phyloP scores from a whole-genome alignment of 2,113 vertebrate genomes.

The Elgaria multicarinata region DNA sequence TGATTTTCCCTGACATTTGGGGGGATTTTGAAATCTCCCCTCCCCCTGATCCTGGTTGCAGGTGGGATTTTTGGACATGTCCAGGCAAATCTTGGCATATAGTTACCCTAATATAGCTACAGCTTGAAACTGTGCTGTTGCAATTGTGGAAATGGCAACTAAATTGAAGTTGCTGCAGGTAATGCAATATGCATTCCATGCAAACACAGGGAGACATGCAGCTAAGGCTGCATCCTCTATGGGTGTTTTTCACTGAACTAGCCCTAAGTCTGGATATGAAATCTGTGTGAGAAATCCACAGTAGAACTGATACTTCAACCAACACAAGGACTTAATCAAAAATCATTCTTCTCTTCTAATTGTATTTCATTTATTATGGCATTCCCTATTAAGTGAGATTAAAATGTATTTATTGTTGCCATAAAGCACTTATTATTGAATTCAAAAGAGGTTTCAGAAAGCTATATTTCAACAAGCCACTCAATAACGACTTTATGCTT shows the following conservation, averaged over 20 bases:
- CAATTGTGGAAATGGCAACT: neutral
- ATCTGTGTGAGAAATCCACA: neutral
- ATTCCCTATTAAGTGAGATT: constrained; percentile 23
- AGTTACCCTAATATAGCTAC: too few relatives aligned
- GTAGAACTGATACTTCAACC: neutral
- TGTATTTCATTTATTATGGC: neutral
- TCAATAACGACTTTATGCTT: constrained; percentile 38
- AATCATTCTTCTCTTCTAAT: neutral
- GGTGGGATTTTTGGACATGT: too few relatives aligned
- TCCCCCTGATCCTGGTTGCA: too few relatives aligned
- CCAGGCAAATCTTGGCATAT: too few relatives aligned
- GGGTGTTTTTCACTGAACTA: neutral
- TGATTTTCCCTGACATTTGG: too few relatives aligned
- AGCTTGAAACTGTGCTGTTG: neutral
- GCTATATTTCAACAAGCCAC: neutral
- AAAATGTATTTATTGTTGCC: neutral
- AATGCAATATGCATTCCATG: neutral
- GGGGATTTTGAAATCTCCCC: too few relatives aligned
- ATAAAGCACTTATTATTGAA: constrained; percentile 26
- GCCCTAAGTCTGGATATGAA: neutral
- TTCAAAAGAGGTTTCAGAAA: neutral
- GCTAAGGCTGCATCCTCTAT: neutral
- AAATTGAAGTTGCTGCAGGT: neutral
- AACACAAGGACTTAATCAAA: neutral
- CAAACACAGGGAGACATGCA: neutral